Conservation (phyloP, 2,797 vertebrate genomes). For the Falco peregrinus region DNA sequence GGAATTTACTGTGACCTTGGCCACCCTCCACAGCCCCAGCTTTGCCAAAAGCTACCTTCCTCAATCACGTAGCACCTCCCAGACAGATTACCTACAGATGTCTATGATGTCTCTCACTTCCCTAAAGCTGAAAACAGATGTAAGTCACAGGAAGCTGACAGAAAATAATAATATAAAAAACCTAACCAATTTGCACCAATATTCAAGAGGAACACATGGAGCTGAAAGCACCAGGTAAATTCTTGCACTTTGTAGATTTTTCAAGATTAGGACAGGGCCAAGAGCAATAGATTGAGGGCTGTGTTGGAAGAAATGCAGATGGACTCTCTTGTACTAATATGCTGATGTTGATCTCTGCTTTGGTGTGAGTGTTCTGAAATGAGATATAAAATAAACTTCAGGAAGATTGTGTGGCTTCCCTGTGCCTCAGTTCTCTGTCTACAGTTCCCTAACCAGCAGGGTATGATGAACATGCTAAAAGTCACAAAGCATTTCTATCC, state of each 20-base stretch:
- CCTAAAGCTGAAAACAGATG: background rate
- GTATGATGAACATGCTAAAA: background rate
- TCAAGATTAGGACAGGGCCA: background rate
- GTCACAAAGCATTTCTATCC: background rate
- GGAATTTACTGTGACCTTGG: background rate
- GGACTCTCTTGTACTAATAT: background rate
- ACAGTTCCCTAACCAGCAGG: background rate
- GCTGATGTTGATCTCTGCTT: background rate
- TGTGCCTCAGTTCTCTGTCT: background rate
- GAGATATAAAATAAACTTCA: background rate
- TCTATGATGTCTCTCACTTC: background rate
- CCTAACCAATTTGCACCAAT: background rate
- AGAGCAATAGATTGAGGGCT: background rate
- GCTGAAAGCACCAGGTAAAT: background rate
- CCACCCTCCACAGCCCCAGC: background rate
- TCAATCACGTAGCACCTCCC: background rate
- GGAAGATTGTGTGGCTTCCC: background rate
- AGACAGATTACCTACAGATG: background rate
- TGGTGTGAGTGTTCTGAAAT: background rate
- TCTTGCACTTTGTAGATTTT: background rate
- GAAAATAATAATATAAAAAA: background rate
- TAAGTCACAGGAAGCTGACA: background rate
- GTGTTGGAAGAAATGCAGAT: background rate
- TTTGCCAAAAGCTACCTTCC: background rate
- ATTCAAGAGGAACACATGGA: background rate